Percentiles rank a stretch among this genome's conserved stretches.
phyloP scores from a whole-genome alignment of 1,140 invertebrate genomes.

The Pomacea maculata region DNA sequence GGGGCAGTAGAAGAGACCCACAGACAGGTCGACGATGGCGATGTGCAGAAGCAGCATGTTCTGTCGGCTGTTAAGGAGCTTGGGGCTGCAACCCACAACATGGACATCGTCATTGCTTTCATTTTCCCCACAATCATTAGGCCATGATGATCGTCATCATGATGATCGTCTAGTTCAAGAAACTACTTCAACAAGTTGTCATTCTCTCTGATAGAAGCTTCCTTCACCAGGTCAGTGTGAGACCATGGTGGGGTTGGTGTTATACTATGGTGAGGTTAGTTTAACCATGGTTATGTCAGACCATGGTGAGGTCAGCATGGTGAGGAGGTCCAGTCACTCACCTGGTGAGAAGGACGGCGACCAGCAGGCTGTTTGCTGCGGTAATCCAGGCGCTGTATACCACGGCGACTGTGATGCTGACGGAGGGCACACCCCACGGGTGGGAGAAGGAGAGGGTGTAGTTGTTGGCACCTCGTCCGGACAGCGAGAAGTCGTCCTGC shows the following conservation, averaged over 20 bases:
- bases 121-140: not conserved
- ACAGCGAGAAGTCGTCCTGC: slow-evolving; percentile 30
- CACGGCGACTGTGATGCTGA: slow-evolving; percentile 29
- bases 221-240: too few relatives aligned
- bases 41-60: slow-evolving; percentile 35
- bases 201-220: too few relatives aligned
- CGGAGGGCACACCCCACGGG: slow-evolving; percentile 32
- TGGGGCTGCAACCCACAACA: not conserved
- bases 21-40: slow-evolving; percentile 34
- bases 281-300: too few relatives aligned
- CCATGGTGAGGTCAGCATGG: too few relatives aligned
- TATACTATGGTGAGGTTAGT: too few relatives aligned
- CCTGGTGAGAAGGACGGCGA: slow-evolving; percentile 34
- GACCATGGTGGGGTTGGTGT: too few relatives aligned
- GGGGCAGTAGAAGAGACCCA: slow-evolving; percentile 37
- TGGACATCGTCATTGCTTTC: not conserved
- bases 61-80: slow-evolving; percentile 24
- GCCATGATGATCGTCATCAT: too few relatives aligned
- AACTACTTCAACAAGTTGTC: too few relatives aligned
- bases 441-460: slow-evolving; percentile 34
- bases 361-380: slow-evolving; percentile 26
- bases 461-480: slow-evolving; percentile 26
- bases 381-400: slow-evolving; percentile 34
- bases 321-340: not conserved
- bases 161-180: too few relatives aligned